phyloP scores from a whole-genome alignment of 2,888 invertebrate genomes.

The Fragum whitleyi region DNA sequence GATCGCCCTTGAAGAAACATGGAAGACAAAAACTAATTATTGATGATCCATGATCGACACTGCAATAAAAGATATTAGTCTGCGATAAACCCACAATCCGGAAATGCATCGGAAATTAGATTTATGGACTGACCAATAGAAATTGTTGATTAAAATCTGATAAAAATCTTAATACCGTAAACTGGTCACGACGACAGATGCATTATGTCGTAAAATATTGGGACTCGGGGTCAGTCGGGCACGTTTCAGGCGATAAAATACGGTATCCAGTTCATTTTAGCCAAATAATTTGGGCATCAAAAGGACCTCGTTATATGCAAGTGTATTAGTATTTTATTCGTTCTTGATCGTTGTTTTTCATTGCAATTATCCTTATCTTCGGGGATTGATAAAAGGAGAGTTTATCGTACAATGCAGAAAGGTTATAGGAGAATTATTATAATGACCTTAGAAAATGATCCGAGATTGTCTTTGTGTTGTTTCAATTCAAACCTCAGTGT shows the following conservation, averaged over 20 bases:
- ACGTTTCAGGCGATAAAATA: not conserved
- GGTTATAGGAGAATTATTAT: too few species aligned
- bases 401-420: too few species aligned
- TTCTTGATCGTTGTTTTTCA: not conserved
- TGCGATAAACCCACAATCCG: slow-evolving; percentile 20
- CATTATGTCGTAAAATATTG: not conserved
- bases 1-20: not conserved
- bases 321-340: not conserved
- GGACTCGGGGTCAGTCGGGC: not conserved
- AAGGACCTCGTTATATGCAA: not conserved
- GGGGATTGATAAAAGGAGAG: not conserved
- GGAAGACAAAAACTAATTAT: not conserved
- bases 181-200: not conserved
- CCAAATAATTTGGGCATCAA: not conserved
- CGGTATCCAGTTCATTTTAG: not conserved
- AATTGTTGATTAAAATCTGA: slow-evolving; percentile 15
- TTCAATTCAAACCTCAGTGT: too few species aligned
- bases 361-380: not conserved
- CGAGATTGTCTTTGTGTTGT: too few species aligned
- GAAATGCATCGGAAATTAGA: slow-evolving; percentile 30
- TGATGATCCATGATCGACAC: not conserved
- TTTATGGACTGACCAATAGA: slow-evolving; percentile 18
- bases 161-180: slow-evolving; percentile 12
- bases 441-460: too few species aligned
- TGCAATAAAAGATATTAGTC: slow-evolving; percentile 22